These are phyloP conservation scores for Iphiclides podalirius DNA, from an alignment of 2,888 invertebrate genomes.

Conservation along the genomic window DNA sequence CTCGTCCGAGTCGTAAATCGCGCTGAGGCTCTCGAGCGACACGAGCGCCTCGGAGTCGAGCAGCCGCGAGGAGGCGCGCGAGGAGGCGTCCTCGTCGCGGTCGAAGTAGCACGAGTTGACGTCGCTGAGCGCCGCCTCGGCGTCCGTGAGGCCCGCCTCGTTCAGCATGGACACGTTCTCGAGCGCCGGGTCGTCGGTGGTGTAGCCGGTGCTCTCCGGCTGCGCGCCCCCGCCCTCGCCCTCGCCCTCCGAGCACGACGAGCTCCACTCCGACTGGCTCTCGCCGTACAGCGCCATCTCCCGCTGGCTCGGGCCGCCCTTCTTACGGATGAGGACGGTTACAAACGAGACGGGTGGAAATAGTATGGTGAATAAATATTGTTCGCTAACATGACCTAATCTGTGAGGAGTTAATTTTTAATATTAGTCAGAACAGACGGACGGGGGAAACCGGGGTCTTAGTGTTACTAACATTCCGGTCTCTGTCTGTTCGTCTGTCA, in stretches of 20 bases:
- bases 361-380: no score
- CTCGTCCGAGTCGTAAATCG: slow-evolving; percentile 88
- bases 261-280: slow-evolving; percentile 92
- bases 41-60: slow-evolving; percentile 88
- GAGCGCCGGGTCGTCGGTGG: slow-evolving; percentile 92
- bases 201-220: slow-evolving; percentile 88
- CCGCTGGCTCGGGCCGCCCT: slow-evolving; percentile 63
- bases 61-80: slow-evolving; percentile 89
- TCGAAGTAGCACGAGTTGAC: slow-evolving; percentile 91
- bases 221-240: slow-evolving; percentile 72
- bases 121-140: slow-evolving; percentile 92
- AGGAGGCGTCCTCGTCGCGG: slow-evolving; percentile 88
- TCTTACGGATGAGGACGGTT: no score
- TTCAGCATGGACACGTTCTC: slow-evolving; percentile 92
- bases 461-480: no score
- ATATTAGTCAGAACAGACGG: no score
- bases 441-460: no score
- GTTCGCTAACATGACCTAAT: no score
- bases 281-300: slow-evolving; percentile 77
- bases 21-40: slow-evolving; percentile 89
- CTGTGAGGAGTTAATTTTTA: no score
- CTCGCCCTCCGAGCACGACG: slow-evolving; percentile 79
- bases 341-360: no score
- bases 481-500: no score
- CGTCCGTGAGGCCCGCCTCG: slow-evolving; percentile 92